A percentile compares a stretch with the other conserved stretches of the same genome.
Conservation (phyloP, 2,113 vertebrate species). For the Loxodonta africana region DNA sequence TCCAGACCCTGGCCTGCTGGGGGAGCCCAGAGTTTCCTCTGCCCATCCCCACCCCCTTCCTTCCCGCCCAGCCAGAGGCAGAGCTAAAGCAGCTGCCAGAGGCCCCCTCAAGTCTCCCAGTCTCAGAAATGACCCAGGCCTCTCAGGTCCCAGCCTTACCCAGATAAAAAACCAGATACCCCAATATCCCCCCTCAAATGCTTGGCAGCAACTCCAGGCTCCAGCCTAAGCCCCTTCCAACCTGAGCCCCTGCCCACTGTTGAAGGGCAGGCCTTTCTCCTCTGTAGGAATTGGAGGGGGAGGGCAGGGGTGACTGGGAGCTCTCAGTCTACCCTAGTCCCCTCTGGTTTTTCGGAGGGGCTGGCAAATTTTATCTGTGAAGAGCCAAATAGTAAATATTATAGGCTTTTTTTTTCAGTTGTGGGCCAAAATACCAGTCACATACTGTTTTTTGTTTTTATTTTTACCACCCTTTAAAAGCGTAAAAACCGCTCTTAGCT, state of each 20-base stretch:
- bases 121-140: not conserved
- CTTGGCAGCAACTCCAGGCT: not conserved
- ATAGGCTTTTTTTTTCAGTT: not conserved
- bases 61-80: conserved; percentile 71
- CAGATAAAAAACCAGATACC: not conserved
- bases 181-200: not conserved
- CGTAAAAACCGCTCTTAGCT: conserved; percentile 48
- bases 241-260: not conserved
- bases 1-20: conserved; percentile 74
- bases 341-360: conserved; percentile 24
- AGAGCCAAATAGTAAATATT: conserved; percentile 49
- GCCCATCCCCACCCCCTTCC: conserved; percentile 80
- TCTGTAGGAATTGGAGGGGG: not conserved
- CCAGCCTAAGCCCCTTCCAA: not conserved
- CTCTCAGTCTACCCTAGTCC: not conserved
- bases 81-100: conserved; percentile 42
- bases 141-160: not conserved
- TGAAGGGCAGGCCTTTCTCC: not conserved
- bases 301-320: not conserved
- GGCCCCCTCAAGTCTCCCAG: conserved; percentile 39
- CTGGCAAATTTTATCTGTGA: conserved; percentile 23
- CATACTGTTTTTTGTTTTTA: conserved; percentile 61
- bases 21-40: conserved; percentile 82
- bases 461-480: conserved; percentile 50
- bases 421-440: not conserved